Evolutionary conservation across 2,888 invertebrate genomes (phyloP).

Genomic region (Andrena chrysosceles): DNA sequence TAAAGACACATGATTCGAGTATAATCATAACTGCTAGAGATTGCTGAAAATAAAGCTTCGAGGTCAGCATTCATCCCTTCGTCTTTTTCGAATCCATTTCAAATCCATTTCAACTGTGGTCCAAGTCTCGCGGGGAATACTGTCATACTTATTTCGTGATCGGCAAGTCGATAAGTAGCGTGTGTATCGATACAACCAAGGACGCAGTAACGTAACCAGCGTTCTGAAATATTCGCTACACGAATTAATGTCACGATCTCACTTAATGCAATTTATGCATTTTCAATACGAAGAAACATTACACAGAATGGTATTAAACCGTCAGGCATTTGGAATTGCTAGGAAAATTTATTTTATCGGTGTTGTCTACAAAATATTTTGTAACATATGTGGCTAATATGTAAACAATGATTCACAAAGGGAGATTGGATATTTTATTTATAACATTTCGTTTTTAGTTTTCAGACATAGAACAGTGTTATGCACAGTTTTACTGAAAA

Average conservation of each 20-base stretch:
- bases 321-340: not conserved
- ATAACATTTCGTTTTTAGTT: too few relatives aligned
- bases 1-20: too few relatives aligned
- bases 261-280: not conserved
- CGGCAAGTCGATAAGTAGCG: not conserved
- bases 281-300: not conserved
- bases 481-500: too few relatives aligned
- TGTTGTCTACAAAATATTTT: not conserved
- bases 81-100: not conserved
- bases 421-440: too few relatives aligned
- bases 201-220: not conserved
- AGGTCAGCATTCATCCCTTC: not conserved
- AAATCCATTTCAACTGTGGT: not conserved
- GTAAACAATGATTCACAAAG: too few relatives aligned
- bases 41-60: not conserved
- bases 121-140: not conserved
- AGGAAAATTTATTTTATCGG: not conserved
- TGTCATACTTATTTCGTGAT: not conserved
- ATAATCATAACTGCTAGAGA: not conserved
- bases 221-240: not conserved
- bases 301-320: not conserved
- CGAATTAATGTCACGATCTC: not conserved
- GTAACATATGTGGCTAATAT: too few relatives aligned
- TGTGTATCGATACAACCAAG: constrained; percentile 1
- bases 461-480: too few relatives aligned